These are phyloP conservation scores for Germaria angustata DNA, from an alignment of 2,888 invertebrate species.

Conservation along the genomic window DNA sequence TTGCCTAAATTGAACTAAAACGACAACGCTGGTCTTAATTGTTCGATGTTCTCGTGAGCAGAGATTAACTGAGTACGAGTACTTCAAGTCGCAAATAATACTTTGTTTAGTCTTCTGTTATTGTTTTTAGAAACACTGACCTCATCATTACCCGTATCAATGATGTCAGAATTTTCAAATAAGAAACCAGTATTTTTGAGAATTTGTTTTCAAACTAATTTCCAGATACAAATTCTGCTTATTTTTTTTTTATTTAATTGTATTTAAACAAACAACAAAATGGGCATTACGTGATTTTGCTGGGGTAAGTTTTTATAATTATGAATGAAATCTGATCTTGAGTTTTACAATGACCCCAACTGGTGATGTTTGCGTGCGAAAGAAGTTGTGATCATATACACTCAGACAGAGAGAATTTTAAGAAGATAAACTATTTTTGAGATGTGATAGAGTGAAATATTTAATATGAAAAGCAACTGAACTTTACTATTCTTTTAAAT, in stretches of 20 bases:
- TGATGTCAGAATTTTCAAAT: conserved; percentile 50
- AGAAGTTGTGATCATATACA: background rate
- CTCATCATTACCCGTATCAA: conserved; percentile 3
- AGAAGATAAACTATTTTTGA: background rate
- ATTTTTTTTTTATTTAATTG: background rate
- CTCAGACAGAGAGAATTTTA: background rate
- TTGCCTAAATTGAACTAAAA: too few relatives aligned
- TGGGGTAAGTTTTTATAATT: conserved; percentile 31
- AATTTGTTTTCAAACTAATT: background rate
- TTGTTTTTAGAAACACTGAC: conserved; percentile 5
- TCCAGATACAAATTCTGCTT: background rate
- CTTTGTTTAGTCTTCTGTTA: background rate
- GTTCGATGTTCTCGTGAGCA: conserved; percentile 8
- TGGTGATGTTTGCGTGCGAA: conserved; percentile 3
- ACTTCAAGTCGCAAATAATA: background rate
- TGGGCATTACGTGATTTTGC: conserved; percentile 33
- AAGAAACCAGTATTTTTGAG: conserved; percentile 28
- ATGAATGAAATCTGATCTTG: conserved; percentile 45
- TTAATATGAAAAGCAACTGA: background rate
- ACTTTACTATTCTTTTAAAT: too few relatives aligned
- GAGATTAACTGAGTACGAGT: background rate
- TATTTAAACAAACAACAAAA: background rate
- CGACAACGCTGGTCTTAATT: too few relatives aligned
- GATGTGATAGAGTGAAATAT: background rate
- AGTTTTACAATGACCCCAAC: conserved; percentile 14